Evolutionary conservation across 2,113 vertebrate genomes (phyloP), one percentile per base, ranked within the genome.

Genomic region (Hippolais icterina): DNA sequence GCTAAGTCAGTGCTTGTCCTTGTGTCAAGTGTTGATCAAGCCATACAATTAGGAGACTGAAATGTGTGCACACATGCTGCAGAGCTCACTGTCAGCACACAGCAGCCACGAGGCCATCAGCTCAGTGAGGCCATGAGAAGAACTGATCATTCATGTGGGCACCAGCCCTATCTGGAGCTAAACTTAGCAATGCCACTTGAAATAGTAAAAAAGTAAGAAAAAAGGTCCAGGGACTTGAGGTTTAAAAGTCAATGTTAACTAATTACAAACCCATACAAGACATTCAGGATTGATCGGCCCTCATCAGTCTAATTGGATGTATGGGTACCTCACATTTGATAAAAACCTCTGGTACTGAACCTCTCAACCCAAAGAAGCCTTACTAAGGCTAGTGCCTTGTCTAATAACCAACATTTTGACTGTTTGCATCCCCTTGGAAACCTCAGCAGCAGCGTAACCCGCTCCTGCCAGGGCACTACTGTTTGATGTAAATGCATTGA

Each of bases 371-470:
- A 64, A 63, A 68, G 35, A 42, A 75, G n/a, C 66, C 13, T 71
- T 37, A 47, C 3, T 7, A 49, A 12, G 24, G 28, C 27, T 64
- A 9, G 2, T 2, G 0, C 8, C 12, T 82, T 3, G 1, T 33
- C 12, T 35, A 39, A 18, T 11, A 75, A 42, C 10, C 13, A 93
- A 33, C 4, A 22, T 46, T 60, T 44, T 60, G 5, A 24, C 22
- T 44, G 5, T 5, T 14, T 63, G 42, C 0, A 3, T 29, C 25
- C 59, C 22, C 68, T 46, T 2, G 1, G 33, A 68, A 85, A 56
- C 52, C 17, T 64, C 15, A 70, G 72, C 23, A 75, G 23, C 19
- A 60, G 27, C 3, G 0, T 4, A 72, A 35, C 33, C 14, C 1
- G 6, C 22, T 41, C n/a, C 44, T 78, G 37, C 8, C 23, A 60